Evolutionary conservation across 2,797 vertebrate species (phyloP).

Genomic region (Hoplostethus atlanticus): DNA sequence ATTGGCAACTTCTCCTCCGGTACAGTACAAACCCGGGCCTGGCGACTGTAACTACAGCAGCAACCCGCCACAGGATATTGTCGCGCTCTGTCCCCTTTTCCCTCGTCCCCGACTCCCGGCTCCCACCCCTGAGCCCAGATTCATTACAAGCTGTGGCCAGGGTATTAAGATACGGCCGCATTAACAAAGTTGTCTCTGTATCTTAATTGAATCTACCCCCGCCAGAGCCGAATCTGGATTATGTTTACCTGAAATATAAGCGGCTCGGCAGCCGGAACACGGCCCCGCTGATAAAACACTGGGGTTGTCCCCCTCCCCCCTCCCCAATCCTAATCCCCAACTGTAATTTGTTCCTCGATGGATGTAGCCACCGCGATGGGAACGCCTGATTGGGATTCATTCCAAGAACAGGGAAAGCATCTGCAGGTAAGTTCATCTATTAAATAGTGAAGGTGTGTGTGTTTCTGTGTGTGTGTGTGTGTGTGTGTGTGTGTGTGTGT

Average conservation of each 20-base stretch:
- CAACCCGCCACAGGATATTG: conserved; percentile 51
- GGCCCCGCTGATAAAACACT: conserved; percentile 86
- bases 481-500: conserved; percentile 34
- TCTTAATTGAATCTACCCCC: conserved; percentile 90
- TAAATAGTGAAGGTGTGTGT: conserved; percentile 60
- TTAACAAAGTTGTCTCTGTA: conserved; percentile 90
- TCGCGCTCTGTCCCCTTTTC: conserved; percentile 63
- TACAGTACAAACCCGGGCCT: conserved; percentile 30
- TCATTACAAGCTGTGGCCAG: conserved; percentile 86
- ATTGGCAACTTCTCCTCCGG: conserved; percentile 1
- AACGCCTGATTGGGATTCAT: conserved; percentile 77
- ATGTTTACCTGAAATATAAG: conserved; percentile 91
- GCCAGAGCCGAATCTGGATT: conserved; percentile 87
- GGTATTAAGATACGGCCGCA: conserved; percentile 88
- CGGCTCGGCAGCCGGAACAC: conserved; percentile 82
- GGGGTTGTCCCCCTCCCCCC: conserved; percentile 68
- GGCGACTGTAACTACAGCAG: conserved; percentile 58
- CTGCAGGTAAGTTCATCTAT: conserved; percentile 81
- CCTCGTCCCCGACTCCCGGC: conserved; percentile 70
- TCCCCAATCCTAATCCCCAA: conserved; percentile 85
- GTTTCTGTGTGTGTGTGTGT: conserved; percentile 20
- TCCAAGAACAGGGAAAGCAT: conserved; percentile 73
- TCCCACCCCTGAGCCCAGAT: conserved; percentile 82
- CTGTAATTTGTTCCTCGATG: conserved; percentile 86
- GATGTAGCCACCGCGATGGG: conserved; percentile 78